Base-by-base conservation (phyloP, 2,113 vertebrate genomes). In the Ranitomeya variabilis region DNA sequence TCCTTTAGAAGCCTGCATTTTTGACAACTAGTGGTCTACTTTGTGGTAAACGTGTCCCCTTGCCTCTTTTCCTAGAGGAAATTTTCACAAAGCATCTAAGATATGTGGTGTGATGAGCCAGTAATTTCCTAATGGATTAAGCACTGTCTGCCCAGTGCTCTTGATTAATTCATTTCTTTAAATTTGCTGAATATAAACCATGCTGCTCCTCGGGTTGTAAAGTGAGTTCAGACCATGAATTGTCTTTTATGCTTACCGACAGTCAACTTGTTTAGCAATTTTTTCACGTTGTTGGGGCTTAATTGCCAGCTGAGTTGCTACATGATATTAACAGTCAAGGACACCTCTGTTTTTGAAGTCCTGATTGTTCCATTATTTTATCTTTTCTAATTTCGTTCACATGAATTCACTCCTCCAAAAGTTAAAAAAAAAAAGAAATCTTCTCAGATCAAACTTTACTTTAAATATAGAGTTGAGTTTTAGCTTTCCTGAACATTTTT, bases 131-230 rank as follows among this genome's bases (percentile, higher is more conserved):
- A 87, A 87, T 87, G 86, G 86, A 87, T 80, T 80, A 80, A 80
- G 86, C 52, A 37, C 62, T 26, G 14, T 71, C 62, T 87, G 77
- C 77, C 60, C 86, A 80, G 77, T 71, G 64, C 62, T 87, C 62
- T 80, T 87, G 77, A 87, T 87, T 87, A 87, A 87, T 87, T 87
- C 77, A 87, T 87, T 87, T 81, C 64, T 69, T 69, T 81, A 71
- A 87, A 77, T 80, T 87, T 87, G 86, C 86, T 87, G 86, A 69
- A 87, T 87, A 87, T 87, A 87, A 87, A 87, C 86, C 78, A 69
- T 37, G 78, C 86, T 71, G 77, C 57, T 87, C 77, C 77, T 87
- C 78, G 14, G 78, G 77, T 87, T 87, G 60, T 80, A 80, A 87
- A 80, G 37, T 87, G 71, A 78, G 9, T 79, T 79, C 76, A 54